phyloP scores from a whole-genome alignment of 2,888 invertebrate species.

The Pheosia tremula region DNA sequence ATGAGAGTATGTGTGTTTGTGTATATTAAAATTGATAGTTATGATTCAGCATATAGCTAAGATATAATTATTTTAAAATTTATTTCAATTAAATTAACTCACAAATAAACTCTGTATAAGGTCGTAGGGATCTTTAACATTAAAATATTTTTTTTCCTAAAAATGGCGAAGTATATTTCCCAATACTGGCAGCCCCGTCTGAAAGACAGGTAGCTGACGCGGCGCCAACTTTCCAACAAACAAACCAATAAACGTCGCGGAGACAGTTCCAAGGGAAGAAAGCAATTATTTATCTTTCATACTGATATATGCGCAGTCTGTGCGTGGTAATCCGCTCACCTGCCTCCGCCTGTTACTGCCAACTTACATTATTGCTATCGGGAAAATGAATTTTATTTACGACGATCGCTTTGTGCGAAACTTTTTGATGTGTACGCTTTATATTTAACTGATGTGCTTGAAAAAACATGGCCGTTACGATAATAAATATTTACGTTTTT shows the following conservation, averaged over 20 bases:
- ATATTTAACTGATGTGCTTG: not conserved
- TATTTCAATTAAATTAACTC: too few relatives aligned
- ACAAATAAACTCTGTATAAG: too few relatives aligned
- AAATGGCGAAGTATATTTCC: not conserved
- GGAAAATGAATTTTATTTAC: constrained; percentile 32
- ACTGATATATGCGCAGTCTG: constrained; percentile 45
- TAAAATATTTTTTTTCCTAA: too few relatives aligned
- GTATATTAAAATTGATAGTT: too few relatives aligned
- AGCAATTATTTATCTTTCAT: constrained; percentile 69
- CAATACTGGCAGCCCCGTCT: not conserved
- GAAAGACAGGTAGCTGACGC: constrained; percentile 54
- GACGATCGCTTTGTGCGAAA: constrained; percentile 23
- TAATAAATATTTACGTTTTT: too few relatives aligned
- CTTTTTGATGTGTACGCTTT: constrained; percentile 22
- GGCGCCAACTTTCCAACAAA: constrained; percentile 68
- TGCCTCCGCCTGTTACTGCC: constrained; percentile 28
- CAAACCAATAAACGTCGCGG: constrained; percentile 74
- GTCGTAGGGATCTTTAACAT: too few relatives aligned
- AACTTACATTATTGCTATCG: constrained; percentile 12
- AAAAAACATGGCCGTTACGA: not conserved
- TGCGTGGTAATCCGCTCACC: constrained; percentile 47
- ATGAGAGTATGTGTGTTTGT: too few relatives aligned
- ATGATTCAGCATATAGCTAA: too few relatives aligned
- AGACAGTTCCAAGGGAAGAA: constrained; percentile 63
- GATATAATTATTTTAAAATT: too few relatives aligned